Percentiles rank a stretch among this genome's conserved stretches.
These are phyloP conservation scores for Nanorana parkeri DNA, from an alignment of 2,113 vertebrate species.

Conservation along the genomic window DNA sequence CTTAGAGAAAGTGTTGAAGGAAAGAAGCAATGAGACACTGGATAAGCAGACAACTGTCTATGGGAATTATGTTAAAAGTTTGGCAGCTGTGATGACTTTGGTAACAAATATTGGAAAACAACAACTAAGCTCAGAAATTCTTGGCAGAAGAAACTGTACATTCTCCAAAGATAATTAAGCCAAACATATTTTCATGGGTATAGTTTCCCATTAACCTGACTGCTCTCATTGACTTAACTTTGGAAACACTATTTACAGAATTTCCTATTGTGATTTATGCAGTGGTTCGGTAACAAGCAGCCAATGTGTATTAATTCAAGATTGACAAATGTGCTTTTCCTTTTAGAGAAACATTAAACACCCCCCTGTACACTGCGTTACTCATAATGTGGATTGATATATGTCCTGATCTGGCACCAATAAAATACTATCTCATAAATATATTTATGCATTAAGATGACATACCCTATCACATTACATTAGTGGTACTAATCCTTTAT, in stretches of 20 bases:
- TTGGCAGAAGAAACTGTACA: background rate
- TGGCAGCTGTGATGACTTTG: no score
- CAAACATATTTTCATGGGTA: background rate
- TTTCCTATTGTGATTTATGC: conserved; percentile 6
- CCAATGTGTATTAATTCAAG: background rate
- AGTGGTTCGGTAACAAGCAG: background rate
- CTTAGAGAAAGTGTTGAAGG: no score
- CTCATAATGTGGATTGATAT: background rate
- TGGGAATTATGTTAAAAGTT: no score
- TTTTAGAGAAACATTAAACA: conserved; percentile 13
- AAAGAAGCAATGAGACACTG: no score
- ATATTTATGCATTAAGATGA: conserved; percentile 32
- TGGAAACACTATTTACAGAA: background rate
- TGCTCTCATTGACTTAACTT: conserved; percentile 1
- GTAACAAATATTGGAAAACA: no score
- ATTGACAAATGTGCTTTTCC: background rate
- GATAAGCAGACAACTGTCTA: no score
- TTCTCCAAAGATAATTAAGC: background rate
- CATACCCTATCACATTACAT: conserved; percentile 28
- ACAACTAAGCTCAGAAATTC: no score
- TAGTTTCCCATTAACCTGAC: background rate
- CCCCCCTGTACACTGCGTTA: background rate
- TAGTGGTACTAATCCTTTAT: conserved; percentile 64
- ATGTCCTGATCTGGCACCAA: background rate
- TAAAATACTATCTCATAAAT: conserved; percentile 17